These are phyloP conservation scores for Eristalis arbustorum DNA, from an alignment of 2,888 invertebrate species.

Conservation along the genomic window DNA sequence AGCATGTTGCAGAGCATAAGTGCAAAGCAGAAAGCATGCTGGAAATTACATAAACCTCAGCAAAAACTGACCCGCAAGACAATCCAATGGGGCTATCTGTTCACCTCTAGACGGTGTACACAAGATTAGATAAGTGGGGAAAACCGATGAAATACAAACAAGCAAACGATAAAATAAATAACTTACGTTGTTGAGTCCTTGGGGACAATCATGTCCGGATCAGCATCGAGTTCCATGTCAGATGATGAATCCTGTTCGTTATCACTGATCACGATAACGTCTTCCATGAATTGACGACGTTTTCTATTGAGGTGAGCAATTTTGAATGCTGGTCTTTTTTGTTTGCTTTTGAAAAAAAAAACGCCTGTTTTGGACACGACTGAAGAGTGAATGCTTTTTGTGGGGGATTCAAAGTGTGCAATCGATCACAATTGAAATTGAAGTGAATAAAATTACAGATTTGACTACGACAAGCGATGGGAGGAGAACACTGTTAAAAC, in stretches of 20 bases:
- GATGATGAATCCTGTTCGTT: slow-evolving; percentile 73
- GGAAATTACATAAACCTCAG: slow-evolving; percentile 48
- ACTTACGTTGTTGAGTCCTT: slow-evolving; percentile 74
- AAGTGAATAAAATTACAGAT: background rate
- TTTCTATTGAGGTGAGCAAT: slow-evolving; percentile 59
- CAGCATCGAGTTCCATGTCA: slow-evolving; percentile 73
- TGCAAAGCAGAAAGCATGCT: background rate
- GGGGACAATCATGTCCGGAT: slow-evolving; percentile 73
- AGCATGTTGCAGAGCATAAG: background rate
- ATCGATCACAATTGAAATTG: background rate
- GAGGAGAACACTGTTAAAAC: background rate
- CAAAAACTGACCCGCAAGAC: background rate
- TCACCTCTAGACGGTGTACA: background rate
- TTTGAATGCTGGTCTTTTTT: slow-evolving; percentile 31
- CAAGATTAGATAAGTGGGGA: background rate
- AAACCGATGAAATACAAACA: background rate
- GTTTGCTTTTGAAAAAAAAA: background rate
- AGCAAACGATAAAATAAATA: background rate
- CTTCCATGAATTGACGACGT: slow-evolving; percentile 73
- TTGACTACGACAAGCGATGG: background rate
- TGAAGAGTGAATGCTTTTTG: background rate
- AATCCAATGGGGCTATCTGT: background rate
- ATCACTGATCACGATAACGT: slow-evolving; percentile 73
- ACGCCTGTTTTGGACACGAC: slow-evolving; percentile 26
- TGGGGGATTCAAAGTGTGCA: background rate